Evolutionary conservation across 2,113 vertebrate species (phyloP).

Genomic region (Xiphophorus maculatus): DNA sequence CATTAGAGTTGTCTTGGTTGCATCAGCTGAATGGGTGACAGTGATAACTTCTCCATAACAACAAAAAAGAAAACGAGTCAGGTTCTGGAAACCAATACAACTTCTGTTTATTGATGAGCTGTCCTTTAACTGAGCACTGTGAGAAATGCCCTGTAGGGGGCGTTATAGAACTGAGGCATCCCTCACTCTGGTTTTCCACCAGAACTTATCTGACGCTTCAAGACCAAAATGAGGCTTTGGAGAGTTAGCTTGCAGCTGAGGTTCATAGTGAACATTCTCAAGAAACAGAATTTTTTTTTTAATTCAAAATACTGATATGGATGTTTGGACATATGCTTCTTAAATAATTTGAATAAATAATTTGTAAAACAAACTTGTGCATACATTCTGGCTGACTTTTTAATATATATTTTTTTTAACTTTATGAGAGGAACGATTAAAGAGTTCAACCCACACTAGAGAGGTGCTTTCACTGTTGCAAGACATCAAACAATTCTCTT

Average conservation of each 20-base stretch:
- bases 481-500: constrained; percentile 54
- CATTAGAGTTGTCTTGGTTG: constrained; percentile 15
- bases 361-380: constrained; percentile 71
- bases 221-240: constrained; percentile 75
- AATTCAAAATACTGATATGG: constrained; percentile 78
- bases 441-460: constrained; percentile 43
- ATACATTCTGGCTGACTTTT: constrained; percentile 75
- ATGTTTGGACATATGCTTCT: constrained; percentile 70
- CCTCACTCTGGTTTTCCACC: neutral
- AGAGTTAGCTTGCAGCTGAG: constrained; percentile 76
- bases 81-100: constrained; percentile 7
- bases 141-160: constrained; percentile 32
- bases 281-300: constrained; percentile 28
- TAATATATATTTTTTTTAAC: neutral
- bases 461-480: constrained; percentile 52
- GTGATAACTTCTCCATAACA: neutral
- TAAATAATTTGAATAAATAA: constrained; percentile 84
- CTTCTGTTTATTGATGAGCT: neutral
- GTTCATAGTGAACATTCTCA: constrained; percentile 63
- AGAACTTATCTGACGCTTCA: constrained; percentile 37
- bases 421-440: constrained; percentile 44
- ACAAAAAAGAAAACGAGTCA: neutral
- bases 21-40: constrained; percentile 16
- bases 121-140: constrained; percentile 15
- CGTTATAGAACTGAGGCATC: constrained; percentile 25